Percentiles rank a stretch among this genome's conserved stretches.
Evolutionary conservation across 2,797 vertebrate species (phyloP).

Genomic region (Eupleurogrammus muticus): DNA sequence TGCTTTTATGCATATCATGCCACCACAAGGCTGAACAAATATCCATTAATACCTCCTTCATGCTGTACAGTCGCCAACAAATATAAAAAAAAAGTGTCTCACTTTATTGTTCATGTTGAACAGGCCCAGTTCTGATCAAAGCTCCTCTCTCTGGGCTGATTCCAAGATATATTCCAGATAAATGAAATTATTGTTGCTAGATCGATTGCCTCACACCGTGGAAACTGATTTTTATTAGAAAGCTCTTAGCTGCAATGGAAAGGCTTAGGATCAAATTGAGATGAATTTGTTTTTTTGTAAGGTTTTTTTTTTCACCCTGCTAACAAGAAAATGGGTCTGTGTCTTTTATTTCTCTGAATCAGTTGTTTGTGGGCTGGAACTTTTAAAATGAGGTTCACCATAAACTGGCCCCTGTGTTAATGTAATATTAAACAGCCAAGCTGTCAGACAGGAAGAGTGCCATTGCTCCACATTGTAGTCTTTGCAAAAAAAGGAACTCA

Average conservation of each 20-base stretch:
- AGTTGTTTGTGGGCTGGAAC: background rate
- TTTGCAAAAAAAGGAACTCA: no score
- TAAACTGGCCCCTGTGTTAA: background rate
- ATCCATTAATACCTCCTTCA: accelerated
- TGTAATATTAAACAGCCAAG: constrained; percentile 5
- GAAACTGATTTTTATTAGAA: constrained; percentile 40
- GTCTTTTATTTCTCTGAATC: background rate
- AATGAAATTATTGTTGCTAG: constrained; percentile 33
- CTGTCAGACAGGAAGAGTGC: background rate
- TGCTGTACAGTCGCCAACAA: background rate
- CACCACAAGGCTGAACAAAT: background rate
- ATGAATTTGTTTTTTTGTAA: constrained; percentile 10
- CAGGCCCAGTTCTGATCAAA: constrained; percentile 11
- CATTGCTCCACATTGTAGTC: background rate
- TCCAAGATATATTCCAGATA: constrained; percentile 26
- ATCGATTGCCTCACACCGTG: constrained; percentile 30
- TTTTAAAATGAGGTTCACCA: background rate
- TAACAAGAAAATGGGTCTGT: background rate
- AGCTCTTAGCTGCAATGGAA: constrained; percentile 40
- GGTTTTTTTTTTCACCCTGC: background rate
- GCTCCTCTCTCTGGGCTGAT: constrained; percentile 4
- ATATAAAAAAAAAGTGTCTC: background rate
- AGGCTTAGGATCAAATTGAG: constrained; percentile 22
- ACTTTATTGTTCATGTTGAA: constrained; percentile 1
- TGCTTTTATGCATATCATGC: background rate